These are phyloP conservation scores for Taeniopygia guttata DNA, from an alignment of 2,797 vertebrate species.

Conservation along the genomic window DNA sequence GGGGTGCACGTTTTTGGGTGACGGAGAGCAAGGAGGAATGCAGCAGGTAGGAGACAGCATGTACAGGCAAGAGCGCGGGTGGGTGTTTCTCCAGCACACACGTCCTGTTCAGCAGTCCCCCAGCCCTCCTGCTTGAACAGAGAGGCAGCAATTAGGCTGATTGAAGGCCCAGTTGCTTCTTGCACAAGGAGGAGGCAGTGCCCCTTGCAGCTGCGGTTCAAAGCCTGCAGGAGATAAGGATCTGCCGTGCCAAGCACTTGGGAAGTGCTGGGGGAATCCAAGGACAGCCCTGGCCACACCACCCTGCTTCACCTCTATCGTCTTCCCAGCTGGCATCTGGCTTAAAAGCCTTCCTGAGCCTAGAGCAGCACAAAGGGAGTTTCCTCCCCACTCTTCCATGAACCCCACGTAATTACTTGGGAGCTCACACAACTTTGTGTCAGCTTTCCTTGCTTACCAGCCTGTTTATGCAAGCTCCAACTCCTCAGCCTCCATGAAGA, in stretches of 20 bases:
- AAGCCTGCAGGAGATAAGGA: neutral
- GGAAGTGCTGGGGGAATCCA: neutral
- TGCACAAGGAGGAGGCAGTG: constrained; percentile 21
- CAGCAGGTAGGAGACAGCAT: neutral
- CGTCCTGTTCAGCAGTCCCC: neutral
- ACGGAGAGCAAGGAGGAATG: neutral
- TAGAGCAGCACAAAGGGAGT: neutral
- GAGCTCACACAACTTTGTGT: neutral
- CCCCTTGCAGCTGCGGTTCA: neutral
- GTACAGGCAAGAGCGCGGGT: neutral
- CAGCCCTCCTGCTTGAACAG: neutral
- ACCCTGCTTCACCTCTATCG: neutral
- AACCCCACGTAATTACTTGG: neutral
- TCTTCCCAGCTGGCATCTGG: neutral
- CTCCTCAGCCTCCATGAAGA: neutral
- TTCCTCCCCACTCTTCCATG: neutral
- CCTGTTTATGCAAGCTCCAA: neutral
- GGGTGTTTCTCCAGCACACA: neutral
- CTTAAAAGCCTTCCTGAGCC: neutral
- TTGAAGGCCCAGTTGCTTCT: neutral
- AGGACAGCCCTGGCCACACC: neutral
- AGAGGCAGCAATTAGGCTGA: constrained; percentile 28
- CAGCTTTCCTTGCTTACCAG: neutral
- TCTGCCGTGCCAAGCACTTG: neutral
- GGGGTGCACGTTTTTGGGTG: neutral